Evolutionary conservation across 2,888 invertebrate species (phyloP), one percentile per base, ranked within the genome.

Genomic region (Sarcophaga subvicina): DNA sequence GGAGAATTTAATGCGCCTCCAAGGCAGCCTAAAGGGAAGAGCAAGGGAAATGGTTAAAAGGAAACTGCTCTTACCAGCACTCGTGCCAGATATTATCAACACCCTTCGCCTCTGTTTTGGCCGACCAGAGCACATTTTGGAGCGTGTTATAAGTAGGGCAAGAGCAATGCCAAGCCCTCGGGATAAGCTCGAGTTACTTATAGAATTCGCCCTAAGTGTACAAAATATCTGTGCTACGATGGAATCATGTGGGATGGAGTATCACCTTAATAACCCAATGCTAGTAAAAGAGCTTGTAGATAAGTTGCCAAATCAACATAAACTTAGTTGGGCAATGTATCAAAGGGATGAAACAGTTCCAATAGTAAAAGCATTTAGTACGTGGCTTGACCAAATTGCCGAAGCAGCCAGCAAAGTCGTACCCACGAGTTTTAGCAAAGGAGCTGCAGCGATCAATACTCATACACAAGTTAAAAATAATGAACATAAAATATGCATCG

Each of bases 311-410:
- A 11, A 73, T 20, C 66, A 72, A 17, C 25, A 72, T 45, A 67
- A 72, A 73, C 12, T 83, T 6, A 69, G 69, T 63, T 83, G 69
- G 79, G 79, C 79, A 0, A 82, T 82, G 81, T 49, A 63, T 0
- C 71, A 14, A 59, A 54, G 22, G 17, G 70, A 76, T n/a, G 63
- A 54, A 45, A 22, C 22, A 12, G 22, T 59, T 25, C 73, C 72
- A 27, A 20, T 72, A 37, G 12, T 80, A 4, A 72, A 80, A 59
- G 27, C 54, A 10, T 76, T 76, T 70, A 83, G 67, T 67, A 27
- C 12, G 4, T 67, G 67, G 67, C 27, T 67, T 17, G 45, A 67
- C 14, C 10, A 67, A 11, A 37, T 67, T 17, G 67, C 70, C 49
- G 49, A 49, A 17, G 70, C 70, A 10, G 47, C 70, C 20, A 67